Percentiles rank a stretch among this genome's conserved stretches.
Evolutionary conservation across 2,113 vertebrate genomes (phyloP).

Genomic region (Nymphicus hollandicus): DNA sequence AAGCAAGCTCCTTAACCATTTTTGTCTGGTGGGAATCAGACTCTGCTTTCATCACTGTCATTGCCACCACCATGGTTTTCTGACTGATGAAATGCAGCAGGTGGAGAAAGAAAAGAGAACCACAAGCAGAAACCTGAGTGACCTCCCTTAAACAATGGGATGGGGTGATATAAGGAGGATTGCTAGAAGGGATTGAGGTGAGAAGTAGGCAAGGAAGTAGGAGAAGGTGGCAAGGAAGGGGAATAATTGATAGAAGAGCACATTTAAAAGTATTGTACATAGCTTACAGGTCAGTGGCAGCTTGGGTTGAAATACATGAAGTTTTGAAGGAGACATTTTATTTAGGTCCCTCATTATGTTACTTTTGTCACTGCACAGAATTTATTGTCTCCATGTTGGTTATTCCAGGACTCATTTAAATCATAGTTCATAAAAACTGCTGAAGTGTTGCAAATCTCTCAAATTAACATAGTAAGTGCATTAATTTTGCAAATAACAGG

Average conservation of each 20-base stretch:
- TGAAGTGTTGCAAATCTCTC: constrained; percentile 47
- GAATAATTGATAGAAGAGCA: background rate
- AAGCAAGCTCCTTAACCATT: background rate
- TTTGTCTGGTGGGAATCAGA: background rate
- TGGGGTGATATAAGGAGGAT: background rate
- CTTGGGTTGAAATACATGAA: background rate
- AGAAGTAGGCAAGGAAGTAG: background rate
- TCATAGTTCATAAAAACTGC: constrained; percentile 39
- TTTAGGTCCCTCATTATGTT: constrained; percentile 1
- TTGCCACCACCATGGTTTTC: background rate
- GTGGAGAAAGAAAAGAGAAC: background rate
- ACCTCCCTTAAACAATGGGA: background rate
- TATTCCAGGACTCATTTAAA: constrained; percentile 42
- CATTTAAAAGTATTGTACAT: background rate
- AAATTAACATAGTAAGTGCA: constrained; percentile 44
- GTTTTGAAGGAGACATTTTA: background rate
- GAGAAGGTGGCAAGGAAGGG: background rate
- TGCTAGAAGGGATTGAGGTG: background rate
- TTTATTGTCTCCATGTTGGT: background rate
- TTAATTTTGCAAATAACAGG: constrained; percentile 53
- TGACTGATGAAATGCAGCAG: background rate
- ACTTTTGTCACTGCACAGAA: background rate
- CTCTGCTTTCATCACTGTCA: background rate
- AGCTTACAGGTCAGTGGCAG: background rate
- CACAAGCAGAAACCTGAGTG: background rate